Evolutionary conservation across 92 coral and sea anemone genomes (phyloP).

Genomic region (Epizoanthus ramosus): DNA sequence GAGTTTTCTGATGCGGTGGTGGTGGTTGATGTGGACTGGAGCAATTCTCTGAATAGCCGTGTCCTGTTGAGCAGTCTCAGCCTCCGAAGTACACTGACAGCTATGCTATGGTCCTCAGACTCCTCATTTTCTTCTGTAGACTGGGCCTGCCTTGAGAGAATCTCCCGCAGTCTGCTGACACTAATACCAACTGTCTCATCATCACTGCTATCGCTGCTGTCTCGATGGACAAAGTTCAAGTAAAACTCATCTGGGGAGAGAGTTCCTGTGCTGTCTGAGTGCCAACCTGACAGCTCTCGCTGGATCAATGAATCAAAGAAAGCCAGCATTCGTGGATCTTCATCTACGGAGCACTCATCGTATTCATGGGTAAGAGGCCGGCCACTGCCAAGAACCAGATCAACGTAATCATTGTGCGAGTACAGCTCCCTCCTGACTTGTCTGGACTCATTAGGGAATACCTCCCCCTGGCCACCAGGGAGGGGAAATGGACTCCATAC

Average conservation of each 20-base stretch:
- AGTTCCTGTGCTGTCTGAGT: conserved; percentile 74
- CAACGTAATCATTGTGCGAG: conserved; percentile 84
- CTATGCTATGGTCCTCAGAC: not conserved
- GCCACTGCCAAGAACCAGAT: conserved; percentile 77
- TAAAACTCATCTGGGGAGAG: conserved; percentile 76
- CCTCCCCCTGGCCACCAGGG: conserved; percentile 58
- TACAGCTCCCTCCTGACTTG: conserved; percentile 58
- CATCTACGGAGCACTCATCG: conserved; percentile 78
- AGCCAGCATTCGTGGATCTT: conserved; percentile 95
- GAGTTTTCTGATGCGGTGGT: conserved; percentile 16
- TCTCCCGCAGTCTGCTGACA: conserved; percentile 39
- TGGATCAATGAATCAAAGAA: conserved; percentile 92
- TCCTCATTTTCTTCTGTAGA: conserved; percentile 22
- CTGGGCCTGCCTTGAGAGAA: conserved; percentile 39
- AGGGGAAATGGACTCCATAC: conserved; percentile 96
- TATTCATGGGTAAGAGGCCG: conserved; percentile 87
- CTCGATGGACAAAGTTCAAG: conserved; percentile 57
- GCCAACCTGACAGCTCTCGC: conserved; percentile 65
- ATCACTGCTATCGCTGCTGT: conserved; percentile 72
- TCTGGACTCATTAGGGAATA: conserved; percentile 26
- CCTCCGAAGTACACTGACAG: conserved; percentile 46
- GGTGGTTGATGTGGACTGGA: conserved; percentile 11
- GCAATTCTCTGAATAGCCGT: conserved; percentile 55
- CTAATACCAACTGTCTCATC: conserved; percentile 66
- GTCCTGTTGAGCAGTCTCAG: conserved; percentile 49